Evolutionary conservation across 2,888 invertebrate species (phyloP), one percentile per base, ranked within the genome.

Genomic region (Drosophila helvetica): DNA sequence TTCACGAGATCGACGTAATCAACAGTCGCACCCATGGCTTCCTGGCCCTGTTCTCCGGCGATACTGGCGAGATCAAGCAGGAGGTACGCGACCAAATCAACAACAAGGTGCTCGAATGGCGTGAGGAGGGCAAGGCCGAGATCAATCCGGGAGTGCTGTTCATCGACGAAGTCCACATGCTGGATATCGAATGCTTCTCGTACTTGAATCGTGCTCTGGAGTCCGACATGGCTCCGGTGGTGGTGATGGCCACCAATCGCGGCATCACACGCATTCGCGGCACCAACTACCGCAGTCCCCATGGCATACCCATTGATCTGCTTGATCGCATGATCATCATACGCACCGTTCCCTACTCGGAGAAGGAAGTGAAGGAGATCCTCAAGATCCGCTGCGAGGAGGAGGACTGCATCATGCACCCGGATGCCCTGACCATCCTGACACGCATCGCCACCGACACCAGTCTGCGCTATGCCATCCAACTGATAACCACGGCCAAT

Each of bases 1-100:
- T 99, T n/a, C 99, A 99, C 91, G 99, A 99, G 91, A 98, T 99
- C 59, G 99, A 99, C 91, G 99, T 99, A 6, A 99, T 99, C 90
- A 99, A 99, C 91, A 98, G 98, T 47, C 94, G 99, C 75, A 98
- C 99, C 0, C 99, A 99, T 90, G 99, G 99, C 0, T 99, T 99
- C 90, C 92, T 99, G 22, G 99, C 99, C 0, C 93, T 99, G 0
- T 99, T 99, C 92, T 98, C 99, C 7, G 98, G 97, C n/a, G 99
- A 99, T 91, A 99, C 99, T 0, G 99, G 99, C 0, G 99, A 99
- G 92, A 99, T 99, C 43, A 99, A 99, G 89, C 94, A 96, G 0
- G 99, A 99, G 92, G 98, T 99, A 0, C 94, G 99, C 1, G 99
- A 99, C 87, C 99, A 99, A 92, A 99, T 99, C 78, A 99, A 99